Conservation (phyloP, 2,797 vertebrate genomes). For the Crenuchus spilurus region DNA sequence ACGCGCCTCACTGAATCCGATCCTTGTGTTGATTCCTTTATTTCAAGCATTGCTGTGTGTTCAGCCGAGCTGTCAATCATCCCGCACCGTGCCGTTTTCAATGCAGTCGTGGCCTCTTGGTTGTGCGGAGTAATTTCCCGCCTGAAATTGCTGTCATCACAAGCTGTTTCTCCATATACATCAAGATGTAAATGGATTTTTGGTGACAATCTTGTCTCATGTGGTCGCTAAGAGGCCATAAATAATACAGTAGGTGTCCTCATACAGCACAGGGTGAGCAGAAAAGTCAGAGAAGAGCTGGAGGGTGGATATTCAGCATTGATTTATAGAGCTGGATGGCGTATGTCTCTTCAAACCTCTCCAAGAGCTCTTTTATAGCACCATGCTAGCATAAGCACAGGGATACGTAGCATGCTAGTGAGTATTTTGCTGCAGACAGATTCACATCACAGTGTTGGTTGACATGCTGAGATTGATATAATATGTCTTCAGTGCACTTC, state of each 20-base stretch:
- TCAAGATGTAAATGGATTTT: constrained; percentile 53
- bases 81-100: not conserved
- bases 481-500: too few relatives aligned
- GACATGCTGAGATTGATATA: too few relatives aligned
- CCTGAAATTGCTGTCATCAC: constrained; percentile 49
- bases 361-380: not conserved
- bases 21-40: constrained; percentile 3
- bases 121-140: constrained; percentile 41
- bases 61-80: constrained; percentile 46
- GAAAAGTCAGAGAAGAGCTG: not conserved
- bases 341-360: not conserved
- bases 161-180: constrained; percentile 36
- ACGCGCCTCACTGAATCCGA: not conserved
- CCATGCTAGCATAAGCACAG: too few relatives aligned
- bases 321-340: constrained; percentile 9
- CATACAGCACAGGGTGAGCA: not conserved
- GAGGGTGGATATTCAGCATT: constrained; percentile 23
- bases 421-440: too few relatives aligned
- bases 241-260: constrained; percentile 34
- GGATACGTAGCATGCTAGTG: too few relatives aligned
- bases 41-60: constrained; percentile 1
- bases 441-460: too few relatives aligned
- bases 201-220: constrained; percentile 46
- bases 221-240: constrained; percentile 33
- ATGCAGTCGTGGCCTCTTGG: constrained; percentile 19